Base-by-base conservation (phyloP, 2,113 vertebrate genomes). In the Tautogolabrus adspersus region DNA sequence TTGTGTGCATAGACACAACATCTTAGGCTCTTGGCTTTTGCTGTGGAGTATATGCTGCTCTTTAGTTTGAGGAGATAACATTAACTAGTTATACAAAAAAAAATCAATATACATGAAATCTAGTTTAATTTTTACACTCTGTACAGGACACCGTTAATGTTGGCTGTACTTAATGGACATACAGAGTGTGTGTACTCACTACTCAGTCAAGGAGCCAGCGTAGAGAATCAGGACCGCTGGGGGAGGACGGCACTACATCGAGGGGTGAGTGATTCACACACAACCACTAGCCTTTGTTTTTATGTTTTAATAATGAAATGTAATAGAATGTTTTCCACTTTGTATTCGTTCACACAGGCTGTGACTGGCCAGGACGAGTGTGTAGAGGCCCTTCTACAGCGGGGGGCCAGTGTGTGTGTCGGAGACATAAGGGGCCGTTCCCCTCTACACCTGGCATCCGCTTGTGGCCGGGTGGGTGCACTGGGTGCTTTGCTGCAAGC, bases 131-230 rank as follows among this genome's bases (percentile, higher is more conserved):
- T 69, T n/a, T 22, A 22, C 37, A 6, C 63, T 61, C 63, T 77
- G 19, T 54, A 0, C 84, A 99, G 98, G 91, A 99, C 96, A 67
- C 96, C 98, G 69, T 90, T 99, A 89, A 99, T 99, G 97, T 61
- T 99, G 68, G 97, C 98, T n/a, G 97, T 98, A 83, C 96, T 99
- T 79, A 99, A 97, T 0, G 97, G 97, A 82, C 97, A 99, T 93
- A 97, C 96, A 0, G 97, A 99, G 86, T 99, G 98, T 58, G 98
- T 97, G 49, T 97, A 96, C 92, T 96, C 96, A 51, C 92, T 99
- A 65, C 95, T 99, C 63, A 97, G 96, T 89, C 97, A 98, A 91
- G 98, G 98, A 89, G 97, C 97, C 87, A 95, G 94, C 11, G 96
- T 97, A 21, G 96, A 98, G 91, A 95, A 95, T 94, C 96, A 96